Percentiles rank a stretch among this genome's conserved stretches.
phyloP scores from a whole-genome alignment of 2,888 invertebrate genomes.

The Lepidonotus clava region DNA sequence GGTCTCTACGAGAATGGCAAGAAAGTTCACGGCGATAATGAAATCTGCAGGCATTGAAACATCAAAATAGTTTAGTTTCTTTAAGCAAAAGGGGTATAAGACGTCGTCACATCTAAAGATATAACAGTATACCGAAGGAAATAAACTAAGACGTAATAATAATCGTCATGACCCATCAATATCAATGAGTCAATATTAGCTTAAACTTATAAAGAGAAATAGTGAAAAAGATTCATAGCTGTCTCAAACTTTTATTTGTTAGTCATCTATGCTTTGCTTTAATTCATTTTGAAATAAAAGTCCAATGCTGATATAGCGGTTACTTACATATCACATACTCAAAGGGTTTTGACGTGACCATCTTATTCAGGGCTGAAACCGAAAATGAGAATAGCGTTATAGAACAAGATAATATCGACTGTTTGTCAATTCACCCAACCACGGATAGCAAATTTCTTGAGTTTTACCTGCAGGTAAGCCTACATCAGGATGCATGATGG shows the following conservation, averaged over 20 bases:
- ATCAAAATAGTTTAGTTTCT: neutral
- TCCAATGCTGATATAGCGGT: neutral
- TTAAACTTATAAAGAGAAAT: neutral
- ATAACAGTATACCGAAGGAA: neutral
- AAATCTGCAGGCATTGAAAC: slow-evolving; percentile 83
- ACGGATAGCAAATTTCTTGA: too few relatives aligned
- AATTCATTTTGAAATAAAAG: neutral
- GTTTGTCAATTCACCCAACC: too few relatives aligned
- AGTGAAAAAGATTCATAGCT: neutral
- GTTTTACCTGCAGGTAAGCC: too few relatives aligned
- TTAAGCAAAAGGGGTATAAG: neutral
- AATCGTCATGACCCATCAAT: too few relatives aligned
- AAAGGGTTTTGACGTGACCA: slow-evolving; percentile 86
- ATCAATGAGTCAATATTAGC: neutral
- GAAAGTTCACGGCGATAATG: slow-evolving; percentile 87
- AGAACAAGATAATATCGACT: too few relatives aligned
- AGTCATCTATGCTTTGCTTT: too few relatives aligned
- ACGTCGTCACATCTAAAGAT: neutral
- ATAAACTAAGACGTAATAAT: too few relatives aligned
- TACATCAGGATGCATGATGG: too few relatives aligned
- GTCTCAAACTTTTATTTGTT: too few relatives aligned
- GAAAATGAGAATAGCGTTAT: slow-evolving; percentile 4
- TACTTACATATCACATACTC: slow-evolving; percentile 82
- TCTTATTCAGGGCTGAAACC: slow-evolving; percentile 78
- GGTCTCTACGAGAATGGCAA: slow-evolving; percentile 88